phyloP scores from a whole-genome alignment of 2,797 vertebrate genomes.

The Mastacembelus armatus region DNA sequence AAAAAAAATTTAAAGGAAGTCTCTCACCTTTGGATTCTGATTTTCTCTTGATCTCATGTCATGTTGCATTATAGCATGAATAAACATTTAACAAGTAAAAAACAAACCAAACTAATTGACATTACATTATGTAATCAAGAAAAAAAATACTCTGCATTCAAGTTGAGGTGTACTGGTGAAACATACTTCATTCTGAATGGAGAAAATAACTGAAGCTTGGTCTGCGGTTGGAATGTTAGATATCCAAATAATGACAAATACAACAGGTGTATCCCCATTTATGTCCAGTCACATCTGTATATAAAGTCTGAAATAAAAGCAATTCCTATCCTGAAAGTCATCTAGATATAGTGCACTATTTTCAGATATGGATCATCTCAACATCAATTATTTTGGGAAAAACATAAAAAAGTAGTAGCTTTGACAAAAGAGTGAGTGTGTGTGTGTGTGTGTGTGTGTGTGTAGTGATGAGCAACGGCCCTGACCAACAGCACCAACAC shows the following conservation, averaged over 20 bases:
- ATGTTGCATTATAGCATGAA: conserved; percentile 28
- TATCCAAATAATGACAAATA: not conserved
- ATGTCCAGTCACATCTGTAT: conserved; percentile 6
- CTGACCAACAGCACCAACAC: conserved; percentile 2
- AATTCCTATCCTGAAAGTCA: conserved; percentile 11
- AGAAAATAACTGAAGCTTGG: conserved; percentile 8
- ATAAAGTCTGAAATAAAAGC: conserved; percentile 12
- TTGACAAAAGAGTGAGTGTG: too few species aligned
- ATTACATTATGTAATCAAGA: not conserved
- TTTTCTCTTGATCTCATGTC: conserved; percentile 20
- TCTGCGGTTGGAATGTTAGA: conserved; percentile 48
- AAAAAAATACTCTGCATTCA: not conserved
- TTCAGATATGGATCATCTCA: not conserved
- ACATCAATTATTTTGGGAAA: not conserved
- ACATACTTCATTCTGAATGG: not conserved
- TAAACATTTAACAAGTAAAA: not conserved
- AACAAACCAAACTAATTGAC: too few species aligned
- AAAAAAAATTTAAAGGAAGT: conserved; percentile 35
- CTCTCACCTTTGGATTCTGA: conserved; percentile 7
- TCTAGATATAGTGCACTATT: not conserved
- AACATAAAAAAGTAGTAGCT: not conserved
- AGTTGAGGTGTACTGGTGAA: not conserved
- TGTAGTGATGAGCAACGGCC: not conserved
- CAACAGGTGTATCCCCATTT: not conserved
- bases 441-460: not conserved